phyloP scores from a whole-genome alignment of 2,888 invertebrate species.

The Xylota segnis region DNA sequence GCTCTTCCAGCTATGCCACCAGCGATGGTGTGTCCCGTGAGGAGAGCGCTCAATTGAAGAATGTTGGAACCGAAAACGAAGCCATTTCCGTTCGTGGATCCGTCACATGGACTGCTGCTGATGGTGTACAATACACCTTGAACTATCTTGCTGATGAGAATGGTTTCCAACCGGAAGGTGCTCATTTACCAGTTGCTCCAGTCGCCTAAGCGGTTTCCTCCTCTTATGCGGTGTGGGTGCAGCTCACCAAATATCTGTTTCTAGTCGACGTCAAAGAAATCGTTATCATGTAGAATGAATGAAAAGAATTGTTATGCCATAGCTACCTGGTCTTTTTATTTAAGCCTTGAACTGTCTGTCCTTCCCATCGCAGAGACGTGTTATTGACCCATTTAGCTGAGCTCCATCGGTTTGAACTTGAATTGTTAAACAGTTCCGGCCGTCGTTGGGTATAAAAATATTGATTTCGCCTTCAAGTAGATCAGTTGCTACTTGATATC shows the following conservation, averaged over 20 bases:
- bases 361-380: too few species aligned
- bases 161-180: constrained; percentile 81
- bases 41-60: constrained; percentile 82
- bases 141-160: constrained; percentile 82
- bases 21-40: constrained; percentile 83
- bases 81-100: constrained; percentile 83
- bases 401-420: neutral
- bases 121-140: constrained; percentile 86
- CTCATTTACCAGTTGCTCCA: constrained; percentile 79
- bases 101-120: constrained; percentile 85
- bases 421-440: neutral
- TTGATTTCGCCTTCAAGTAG: neutral
- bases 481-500: neutral
- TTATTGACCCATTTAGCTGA: neutral
- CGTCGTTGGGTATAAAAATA: neutral
- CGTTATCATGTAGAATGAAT: constrained; percentile 36
- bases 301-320: neutral
- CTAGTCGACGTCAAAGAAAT: constrained; percentile 37
- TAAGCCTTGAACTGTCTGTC: too few species aligned
- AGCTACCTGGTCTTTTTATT: neutral
- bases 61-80: constrained; percentile 82
- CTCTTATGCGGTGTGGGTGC: neutral
- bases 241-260: constrained; percentile 5
- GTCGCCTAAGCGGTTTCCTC: constrained; percentile 25
- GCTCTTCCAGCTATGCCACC: constrained; percentile 81